Conservation (phyloP, 2,888 invertebrate species). For the Gastracanthus pulcherrimus region DNA sequence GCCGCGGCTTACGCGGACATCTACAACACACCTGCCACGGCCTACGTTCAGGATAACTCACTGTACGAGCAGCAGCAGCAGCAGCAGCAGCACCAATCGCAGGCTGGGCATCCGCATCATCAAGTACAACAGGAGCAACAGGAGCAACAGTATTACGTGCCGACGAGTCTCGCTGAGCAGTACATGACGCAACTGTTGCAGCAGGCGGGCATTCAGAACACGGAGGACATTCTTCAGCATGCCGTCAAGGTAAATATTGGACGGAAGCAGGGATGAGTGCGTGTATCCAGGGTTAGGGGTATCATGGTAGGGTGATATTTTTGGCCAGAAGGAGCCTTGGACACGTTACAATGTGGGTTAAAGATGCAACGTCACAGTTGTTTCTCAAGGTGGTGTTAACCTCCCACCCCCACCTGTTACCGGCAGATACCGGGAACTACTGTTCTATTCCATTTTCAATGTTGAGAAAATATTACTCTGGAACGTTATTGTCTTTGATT, state of each 20-base stretch:
- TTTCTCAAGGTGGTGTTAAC: too few relatives aligned
- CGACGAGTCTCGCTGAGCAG: slow-evolving; percentile 62
- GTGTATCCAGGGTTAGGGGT: neutral
- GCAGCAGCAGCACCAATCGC: slow-evolving; percentile 58
- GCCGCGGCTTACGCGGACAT: slow-evolving; percentile 65
- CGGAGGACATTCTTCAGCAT: neutral
- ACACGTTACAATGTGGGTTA: neutral
- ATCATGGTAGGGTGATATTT: neutral
- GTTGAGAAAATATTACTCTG: too few relatives aligned
- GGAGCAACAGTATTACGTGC: slow-evolving; percentile 62
- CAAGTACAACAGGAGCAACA: slow-evolving; percentile 58
- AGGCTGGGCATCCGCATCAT: slow-evolving; percentile 59
- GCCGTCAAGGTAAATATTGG: slow-evolving; percentile 21
- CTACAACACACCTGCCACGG: slow-evolving; percentile 62
- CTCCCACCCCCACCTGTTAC: too few relatives aligned
- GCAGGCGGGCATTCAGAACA: slow-evolving; percentile 53
- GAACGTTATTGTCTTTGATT: too few relatives aligned
- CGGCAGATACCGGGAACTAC: too few relatives aligned
- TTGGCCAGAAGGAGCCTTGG: neutral
- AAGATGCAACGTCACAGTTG: too few relatives aligned
- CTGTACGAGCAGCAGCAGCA: slow-evolving; percentile 62
- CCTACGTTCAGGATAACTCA: slow-evolving; percentile 69
- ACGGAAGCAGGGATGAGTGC: neutral
- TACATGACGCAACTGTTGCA: slow-evolving; percentile 65
- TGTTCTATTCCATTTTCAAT: too few relatives aligned